Base-by-base conservation (phyloP, 2,113 vertebrate genomes). In the Mixornis gularis region DNA sequence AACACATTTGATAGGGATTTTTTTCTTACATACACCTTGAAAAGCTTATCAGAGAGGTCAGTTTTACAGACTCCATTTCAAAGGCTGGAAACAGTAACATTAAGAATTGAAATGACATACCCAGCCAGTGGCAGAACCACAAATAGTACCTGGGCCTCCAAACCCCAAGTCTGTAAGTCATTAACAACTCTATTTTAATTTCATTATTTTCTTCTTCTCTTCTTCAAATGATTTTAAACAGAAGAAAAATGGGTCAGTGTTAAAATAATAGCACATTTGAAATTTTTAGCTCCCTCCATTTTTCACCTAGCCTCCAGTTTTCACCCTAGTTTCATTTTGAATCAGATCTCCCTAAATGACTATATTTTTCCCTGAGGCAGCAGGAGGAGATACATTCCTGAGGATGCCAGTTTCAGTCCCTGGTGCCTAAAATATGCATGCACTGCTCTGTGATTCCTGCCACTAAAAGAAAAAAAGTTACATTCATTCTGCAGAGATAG, bases 261-360 rank as follows among this genome's bases (percentile, higher is more conserved):
- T 79, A 71, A 79, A 92, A 76, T 76, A 83, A 62, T 29, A 83
- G 8, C 46, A 62, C 14, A 46, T 80, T 26, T 73, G 43, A 89
- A 89, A 79, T 85, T n/a, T 86, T 93, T 59, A 88, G 8, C 86
- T 79, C 29, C 6, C 58, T 89, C 82, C 24, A 63, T 93, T 94
- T 89, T 92, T 93, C 62, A 96, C 70, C 83, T 68, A 90, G 60
- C 72, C 73, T 86, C n/a, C 72, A 71, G 38, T 89, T 94, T 90
- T 90, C 51, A 84, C 73, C 49, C 70, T 86, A 70, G 49, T 84
- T 95, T 84, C 40, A 71, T 74, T 93, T 93, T 79, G 56, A 88
- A 86, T 81, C 72, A 86, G 70, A 81, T 89, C 62, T 90, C 41
- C 65, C 58, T 71, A 90, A 79, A 69, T 69, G 14, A 72, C 21